Evolutionary conservation across 1,140 invertebrate species (phyloP), one percentile per base, ranked within the genome.

Genomic region (Drosophila paulistorum): DNA sequence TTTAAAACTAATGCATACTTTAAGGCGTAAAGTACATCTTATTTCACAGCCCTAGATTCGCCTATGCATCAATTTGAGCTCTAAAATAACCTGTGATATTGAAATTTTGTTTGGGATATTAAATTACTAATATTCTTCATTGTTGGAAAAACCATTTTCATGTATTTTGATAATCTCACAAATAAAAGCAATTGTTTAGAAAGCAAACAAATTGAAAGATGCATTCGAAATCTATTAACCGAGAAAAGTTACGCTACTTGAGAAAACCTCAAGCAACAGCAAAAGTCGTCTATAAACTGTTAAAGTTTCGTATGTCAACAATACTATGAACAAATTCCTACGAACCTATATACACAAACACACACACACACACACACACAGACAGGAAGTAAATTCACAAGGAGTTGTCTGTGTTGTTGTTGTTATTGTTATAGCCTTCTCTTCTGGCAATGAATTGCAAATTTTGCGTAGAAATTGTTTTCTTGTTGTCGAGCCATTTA

Each of bases 271-370:
- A 72, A 64, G 37, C 5, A 41, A 51, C 41, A 35, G 62, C 48
- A 74, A 71, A 85, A 79, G 76, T 87, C 77, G 76, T 87, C 73
- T 83, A 83, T 83, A 89, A 87, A 87, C 83, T 77, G 79, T 59
- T 59, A 71, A 87, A 86, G 65, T 79, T 87, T 77, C 69, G 57
- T 68, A 71, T 45, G 76, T 84, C 83, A 67, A 79, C 81, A 70
- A 71, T 71, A 76, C 76, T 57, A 60, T 63, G 81, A 79, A 61
- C 35, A 37, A 37, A 11, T 37, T 9, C 74, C 65, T 42, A 71
- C 59, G 68, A 79, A 67, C 71, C 71, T 64, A 23, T 23, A 23
- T 23, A 23, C 65, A 33, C 11, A 54, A 10, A 42, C 33, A 66
- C 13, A 60, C 11, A 61, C 13, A 30, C 20, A 13, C 41, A 58